Evolutionary conservation across 2,797 vertebrate genomes (phyloP).

Genomic region (Astyanax mexicanus): DNA sequence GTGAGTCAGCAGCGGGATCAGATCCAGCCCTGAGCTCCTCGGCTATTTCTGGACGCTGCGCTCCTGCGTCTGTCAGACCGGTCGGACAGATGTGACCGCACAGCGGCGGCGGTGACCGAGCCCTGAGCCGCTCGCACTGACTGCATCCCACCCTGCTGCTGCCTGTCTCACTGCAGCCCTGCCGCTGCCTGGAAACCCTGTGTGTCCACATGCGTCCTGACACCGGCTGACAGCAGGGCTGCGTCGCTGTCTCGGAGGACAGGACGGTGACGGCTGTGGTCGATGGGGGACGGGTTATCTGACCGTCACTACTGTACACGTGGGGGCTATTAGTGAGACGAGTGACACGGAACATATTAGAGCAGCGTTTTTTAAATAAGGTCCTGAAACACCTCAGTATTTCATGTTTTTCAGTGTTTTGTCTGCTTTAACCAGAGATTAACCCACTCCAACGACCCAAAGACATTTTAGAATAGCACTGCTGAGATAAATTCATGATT

Average conservation of each 20-base stretch:
- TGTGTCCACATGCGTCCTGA: conserved; percentile 30
- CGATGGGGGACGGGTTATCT: conserved; percentile 20
- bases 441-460: too few species aligned
- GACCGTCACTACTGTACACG: conserved; percentile 39
- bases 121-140: conserved; percentile 4
- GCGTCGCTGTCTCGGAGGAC: conserved; percentile 23
- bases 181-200: conserved; percentile 15
- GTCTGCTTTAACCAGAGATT: neutral
- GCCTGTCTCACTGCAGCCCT: conserved; percentile 25
- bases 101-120: conserved; percentile 26
- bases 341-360: neutral
- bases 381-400: neutral
- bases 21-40: neutral
- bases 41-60: conserved; percentile 6
- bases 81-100: conserved; percentile 46
- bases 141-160: conserved; percentile 22
- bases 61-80: conserved; percentile 39
- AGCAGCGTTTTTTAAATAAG: neutral
- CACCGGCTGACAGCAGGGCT: conserved; percentile 20
- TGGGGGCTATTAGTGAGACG: conserved; percentile 26
- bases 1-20: conserved; percentile 16
- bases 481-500: too few species aligned
- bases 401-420: neutral
- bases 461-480: too few species aligned
- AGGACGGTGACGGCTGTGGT: conserved; percentile 13